phyloP scores from a whole-genome alignment of 1,140 invertebrate genomes.

The Plectus sambesii region DNA sequence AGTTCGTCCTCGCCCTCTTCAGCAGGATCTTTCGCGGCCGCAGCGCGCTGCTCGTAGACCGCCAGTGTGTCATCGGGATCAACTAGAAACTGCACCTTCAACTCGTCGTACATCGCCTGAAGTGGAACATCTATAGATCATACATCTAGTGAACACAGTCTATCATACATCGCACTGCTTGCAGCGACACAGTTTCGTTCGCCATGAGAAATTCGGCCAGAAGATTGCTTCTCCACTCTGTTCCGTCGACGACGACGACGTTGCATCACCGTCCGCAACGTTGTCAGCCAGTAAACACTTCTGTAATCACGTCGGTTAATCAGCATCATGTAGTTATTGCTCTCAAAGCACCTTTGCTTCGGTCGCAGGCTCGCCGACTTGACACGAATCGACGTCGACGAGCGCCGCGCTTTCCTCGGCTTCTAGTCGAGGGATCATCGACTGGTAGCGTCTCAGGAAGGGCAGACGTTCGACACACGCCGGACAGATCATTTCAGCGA shows the following conservation, averaged over 20 bases:
- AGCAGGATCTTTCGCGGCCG: constrained; percentile 7
- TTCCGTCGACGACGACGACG: background rate
- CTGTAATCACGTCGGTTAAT: background rate
- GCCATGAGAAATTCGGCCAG: constrained; percentile 15
- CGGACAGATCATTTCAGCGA: constrained; percentile 23
- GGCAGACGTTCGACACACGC: constrained; percentile 24
- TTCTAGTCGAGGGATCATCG: background rate
- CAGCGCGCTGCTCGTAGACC: constrained; percentile 16
- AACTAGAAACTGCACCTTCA: constrained; percentile 26
- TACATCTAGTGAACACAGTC: constrained; percentile 6
- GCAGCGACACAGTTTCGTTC: constrained; percentile 22
- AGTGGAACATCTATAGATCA: constrained; percentile 3
- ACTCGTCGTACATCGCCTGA: constrained; percentile 30
- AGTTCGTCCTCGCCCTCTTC: constrained; percentile 17
- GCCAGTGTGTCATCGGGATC: constrained; percentile 30
- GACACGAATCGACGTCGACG: background rate
- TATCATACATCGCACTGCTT: constrained; percentile 21
- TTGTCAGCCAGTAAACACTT: constrained; percentile 13
- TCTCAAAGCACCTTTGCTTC: background rate
- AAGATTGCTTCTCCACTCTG: constrained; percentile 4
- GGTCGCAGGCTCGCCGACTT: background rate
- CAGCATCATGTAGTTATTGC: no score
- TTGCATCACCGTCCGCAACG: constrained; percentile 7
- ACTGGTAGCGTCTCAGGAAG: constrained; percentile 24
- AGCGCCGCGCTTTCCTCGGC: background rate